Base-by-base conservation (phyloP, 2,888 invertebrate species). In the Drosophila merina region DNA sequence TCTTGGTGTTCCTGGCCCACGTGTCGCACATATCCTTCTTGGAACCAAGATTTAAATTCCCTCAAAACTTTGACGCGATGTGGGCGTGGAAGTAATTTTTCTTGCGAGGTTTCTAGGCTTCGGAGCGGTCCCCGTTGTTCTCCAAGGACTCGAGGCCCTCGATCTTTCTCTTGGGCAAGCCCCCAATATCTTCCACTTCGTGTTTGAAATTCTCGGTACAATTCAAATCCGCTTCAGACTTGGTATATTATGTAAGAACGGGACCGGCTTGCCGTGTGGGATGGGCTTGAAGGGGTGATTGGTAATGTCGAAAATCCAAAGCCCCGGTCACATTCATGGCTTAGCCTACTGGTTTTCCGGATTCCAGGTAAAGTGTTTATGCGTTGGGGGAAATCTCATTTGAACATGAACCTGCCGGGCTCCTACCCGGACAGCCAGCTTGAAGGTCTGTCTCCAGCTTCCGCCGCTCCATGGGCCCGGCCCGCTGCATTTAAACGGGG, bases 321-420 rank as follows among this genome's bases (percentile, higher is more conserved):
- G 31, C 40, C n/a, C 4, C 4, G 4, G 38, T 58, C 20, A 45
- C 66, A 31, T 45, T 36, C 66, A 72, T 68, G 68, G 64, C 48
- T 47, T 26, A 52, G 86, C 83, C 82, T 85, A 64, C 86, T 87
- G 12, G 0, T 33, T 38, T 40, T 10, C 10, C 6, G 12, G 30
- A 28, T 25, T 10, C 31, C 9, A 14, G 33, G 25, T 45, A 8
- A 44, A 49, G 33, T 45, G 30, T 31, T 31, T 31, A 30, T 20
- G 30, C 48, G 48, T 60, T 71, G n/a, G 33, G 48, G 49, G 52
- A 58, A 58, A 59, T 67, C 58, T 60, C 36, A 67, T 67, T 75
- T 74, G 40, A 60, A 62, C 33, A 14, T 8, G 40, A 3, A 28
- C 14, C 8, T 42, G 26, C 47, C n/a, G 6, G 36, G 12, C 45